phyloP scores from a whole-genome alignment of 1,140 invertebrate genomes.

The Acromyrmex heyeri region DNA sequence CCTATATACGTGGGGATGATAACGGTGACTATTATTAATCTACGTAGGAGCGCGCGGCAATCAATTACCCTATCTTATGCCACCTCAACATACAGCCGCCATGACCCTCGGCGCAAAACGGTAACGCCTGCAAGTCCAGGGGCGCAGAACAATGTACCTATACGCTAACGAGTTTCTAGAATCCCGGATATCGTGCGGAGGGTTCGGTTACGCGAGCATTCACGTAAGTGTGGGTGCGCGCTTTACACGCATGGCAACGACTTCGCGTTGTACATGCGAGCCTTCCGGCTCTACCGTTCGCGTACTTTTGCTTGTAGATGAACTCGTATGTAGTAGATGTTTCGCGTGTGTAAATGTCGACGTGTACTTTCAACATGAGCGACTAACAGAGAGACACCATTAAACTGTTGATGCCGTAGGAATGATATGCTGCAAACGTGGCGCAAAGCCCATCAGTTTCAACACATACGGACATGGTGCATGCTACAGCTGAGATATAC shows the following conservation, averaged over 20 bases:
- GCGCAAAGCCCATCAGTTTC: conserved; percentile 27
- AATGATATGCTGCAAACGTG: conserved; percentile 61
- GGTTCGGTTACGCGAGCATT: conserved; percentile 30
- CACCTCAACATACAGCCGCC: conserved; percentile 61
- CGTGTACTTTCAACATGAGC: not conserved
- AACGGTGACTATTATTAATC: conserved; percentile 79
- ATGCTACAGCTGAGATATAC: not conserved
- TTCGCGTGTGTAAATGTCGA: conserved; percentile 32
- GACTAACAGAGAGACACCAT: conserved; percentile 67
- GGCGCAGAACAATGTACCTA: conserved; percentile 73
- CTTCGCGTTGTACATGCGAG: not conserved
- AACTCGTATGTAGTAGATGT: not conserved
- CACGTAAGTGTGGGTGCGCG: conserved; percentile 3
- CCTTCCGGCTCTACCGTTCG: conserved; percentile 13
- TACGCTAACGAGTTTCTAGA: conserved; percentile 75
- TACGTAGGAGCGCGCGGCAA: conserved; percentile 75
- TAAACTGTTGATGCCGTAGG: conserved; percentile 60
- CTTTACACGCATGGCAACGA: conserved; percentile 39
- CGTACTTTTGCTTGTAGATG: conserved; percentile 29
- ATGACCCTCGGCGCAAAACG: conserved; percentile 65
- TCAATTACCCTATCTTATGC: conserved; percentile 79
- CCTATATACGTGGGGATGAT: conserved; percentile 71
- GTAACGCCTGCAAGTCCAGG: conserved; percentile 70
- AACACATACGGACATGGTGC: not conserved
- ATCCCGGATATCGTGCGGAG: conserved; percentile 55